A percentile compares a stretch with the other conserved stretches of the same genome.
Conservation (phyloP, 35 echinoderm and acorn worm species). For the Heliocidaris tuberculata region DNA sequence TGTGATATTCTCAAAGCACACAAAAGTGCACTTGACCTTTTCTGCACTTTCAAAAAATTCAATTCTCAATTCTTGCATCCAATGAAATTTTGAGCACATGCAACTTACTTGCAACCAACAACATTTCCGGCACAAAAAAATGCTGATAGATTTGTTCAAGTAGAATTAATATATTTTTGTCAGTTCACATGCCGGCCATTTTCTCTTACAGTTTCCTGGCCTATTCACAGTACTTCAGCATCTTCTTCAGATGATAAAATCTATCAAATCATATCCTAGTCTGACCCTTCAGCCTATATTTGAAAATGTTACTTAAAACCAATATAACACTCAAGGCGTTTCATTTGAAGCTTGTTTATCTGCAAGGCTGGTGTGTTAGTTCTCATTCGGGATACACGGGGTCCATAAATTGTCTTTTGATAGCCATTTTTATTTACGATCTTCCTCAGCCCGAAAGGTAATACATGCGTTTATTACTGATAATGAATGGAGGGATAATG, state of each 20-base stretch:
- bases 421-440: not conserved
- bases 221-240: constrained; percentile 10
- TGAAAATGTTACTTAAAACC: not conserved
- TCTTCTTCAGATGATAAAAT: not conserved
- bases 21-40: not conserved
- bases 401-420: not conserved
- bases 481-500: not conserved
- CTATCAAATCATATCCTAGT: not conserved
- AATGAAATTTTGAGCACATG: not conserved
- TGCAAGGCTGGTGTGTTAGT: not conserved
- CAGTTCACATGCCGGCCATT: not conserved
- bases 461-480: not conserved
- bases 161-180: not conserved
- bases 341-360: not conserved
- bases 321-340: not conserved
- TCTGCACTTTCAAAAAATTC: not conserved
- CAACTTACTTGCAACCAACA: constrained; percentile 3
- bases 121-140: not conserved
- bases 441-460: not conserved
- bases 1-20: not conserved
- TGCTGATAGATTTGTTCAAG: not conserved
- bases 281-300: not conserved
- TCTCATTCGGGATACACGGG: not conserved
- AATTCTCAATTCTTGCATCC: not conserved
- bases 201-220: not conserved